Conservation (phyloP, 2,113 vertebrate species). For the Petroica traversi region DNA sequence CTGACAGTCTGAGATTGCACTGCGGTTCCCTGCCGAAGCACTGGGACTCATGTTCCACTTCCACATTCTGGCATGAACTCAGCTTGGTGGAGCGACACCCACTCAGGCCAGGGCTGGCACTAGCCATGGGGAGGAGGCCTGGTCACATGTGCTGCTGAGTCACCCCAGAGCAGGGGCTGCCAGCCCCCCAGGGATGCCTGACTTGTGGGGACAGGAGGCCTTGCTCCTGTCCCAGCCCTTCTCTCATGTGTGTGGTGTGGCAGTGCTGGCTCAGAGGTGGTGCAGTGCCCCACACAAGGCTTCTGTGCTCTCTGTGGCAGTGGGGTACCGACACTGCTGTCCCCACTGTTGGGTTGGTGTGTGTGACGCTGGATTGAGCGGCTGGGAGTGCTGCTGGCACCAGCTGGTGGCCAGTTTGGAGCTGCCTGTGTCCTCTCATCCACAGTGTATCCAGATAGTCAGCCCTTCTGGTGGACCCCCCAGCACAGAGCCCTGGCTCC, state of each 20-base stretch:
- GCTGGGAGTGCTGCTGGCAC: not conserved
- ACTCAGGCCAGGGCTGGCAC: not conserved
- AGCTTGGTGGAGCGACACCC: not conserved
- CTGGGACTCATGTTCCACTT: not conserved
- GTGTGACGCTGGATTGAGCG: not conserved
- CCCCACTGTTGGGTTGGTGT: rapidly evolving
- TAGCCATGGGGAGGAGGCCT: not conserved
- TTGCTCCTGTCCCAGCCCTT: not conserved
- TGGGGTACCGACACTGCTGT: not conserved
- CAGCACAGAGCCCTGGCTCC: not conserved
- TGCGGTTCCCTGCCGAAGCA: not conserved
- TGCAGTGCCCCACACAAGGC: not conserved
- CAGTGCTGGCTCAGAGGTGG: not conserved
- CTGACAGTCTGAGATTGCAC: not conserved
- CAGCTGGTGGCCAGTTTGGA: not conserved
- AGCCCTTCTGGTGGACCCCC: not conserved
- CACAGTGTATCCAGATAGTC: not conserved
- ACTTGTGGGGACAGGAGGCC: not conserved
- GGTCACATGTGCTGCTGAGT: not conserved
- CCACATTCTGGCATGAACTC: not conserved
- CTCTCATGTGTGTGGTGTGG: not conserved
- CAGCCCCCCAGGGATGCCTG: not conserved
- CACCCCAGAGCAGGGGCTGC: not conserved
- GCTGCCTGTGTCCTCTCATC: not conserved
- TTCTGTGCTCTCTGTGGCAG: not conserved